These are phyloP conservation scores for Nephrotoma appendiculata DNA, from an alignment of 2,888 invertebrate genomes.

Conservation along the genomic window DNA sequence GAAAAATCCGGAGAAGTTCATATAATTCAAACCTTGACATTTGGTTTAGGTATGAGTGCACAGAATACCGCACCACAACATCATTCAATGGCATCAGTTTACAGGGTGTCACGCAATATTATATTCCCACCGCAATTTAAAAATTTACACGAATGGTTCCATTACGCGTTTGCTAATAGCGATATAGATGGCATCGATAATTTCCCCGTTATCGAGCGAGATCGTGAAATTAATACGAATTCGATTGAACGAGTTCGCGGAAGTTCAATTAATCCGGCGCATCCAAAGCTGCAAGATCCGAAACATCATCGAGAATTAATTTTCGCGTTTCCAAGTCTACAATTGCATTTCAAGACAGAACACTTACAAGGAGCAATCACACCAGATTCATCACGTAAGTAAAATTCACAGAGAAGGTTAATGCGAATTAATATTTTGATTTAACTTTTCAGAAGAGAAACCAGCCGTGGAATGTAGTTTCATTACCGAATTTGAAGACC, in stretches of 20 bases:
- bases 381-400: constrained; percentile 48
- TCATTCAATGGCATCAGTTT: constrained; percentile 88
- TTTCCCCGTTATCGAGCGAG: constrained; percentile 78
- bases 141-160: constrained; percentile 90
- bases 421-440: not conserved
- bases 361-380: constrained; percentile 66
- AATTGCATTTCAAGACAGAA: constrained; percentile 84
- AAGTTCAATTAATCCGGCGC: constrained; percentile 34
- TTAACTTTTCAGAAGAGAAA: constrained; percentile 45
- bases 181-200: constrained; percentile 90
- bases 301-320: constrained; percentile 89
- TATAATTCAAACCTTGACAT: constrained; percentile 81
- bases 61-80: constrained; percentile 49
- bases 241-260: constrained; percentile 41
- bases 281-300: constrained; percentile 56
- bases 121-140: constrained; percentile 93
- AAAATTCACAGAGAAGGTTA: constrained; percentile 1
- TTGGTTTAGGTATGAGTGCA: constrained; percentile 64
- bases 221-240: constrained; percentile 43
- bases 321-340: constrained; percentile 85
- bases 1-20: constrained; percentile 59
- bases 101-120: constrained; percentile 78
- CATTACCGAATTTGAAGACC: constrained; percentile 96
- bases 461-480: constrained; percentile 92
- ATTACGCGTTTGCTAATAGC: constrained; percentile 87